Conservation (phyloP, 1,140 invertebrate genomes). For the Aethina tumida region DNA sequence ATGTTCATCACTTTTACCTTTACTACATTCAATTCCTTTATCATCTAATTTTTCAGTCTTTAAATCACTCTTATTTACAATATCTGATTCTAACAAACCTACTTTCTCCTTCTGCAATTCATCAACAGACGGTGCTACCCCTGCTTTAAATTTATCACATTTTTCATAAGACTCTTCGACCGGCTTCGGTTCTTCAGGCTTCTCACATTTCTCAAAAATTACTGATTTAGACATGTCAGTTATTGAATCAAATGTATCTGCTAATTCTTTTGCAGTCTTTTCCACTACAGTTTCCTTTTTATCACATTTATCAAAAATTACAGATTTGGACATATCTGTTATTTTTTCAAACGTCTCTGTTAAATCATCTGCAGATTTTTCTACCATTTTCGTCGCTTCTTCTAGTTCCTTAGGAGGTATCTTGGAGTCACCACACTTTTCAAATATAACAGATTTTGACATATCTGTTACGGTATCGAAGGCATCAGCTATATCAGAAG, state of each 20-base stretch:
- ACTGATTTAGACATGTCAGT: slow-evolving; percentile 1
- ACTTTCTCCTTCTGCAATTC: slow-evolving; percentile 8
- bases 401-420: not conserved
- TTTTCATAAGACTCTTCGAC: slow-evolving; percentile 4
- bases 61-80: too few species aligned
- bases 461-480: slow-evolving; percentile 14
- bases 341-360: slow-evolving; percentile 7
- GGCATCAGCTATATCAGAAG: slow-evolving; percentile 9
- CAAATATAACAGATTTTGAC: slow-evolving; percentile 14
- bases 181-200: too few species aligned
- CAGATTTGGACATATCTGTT: not conserved
- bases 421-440: slow-evolving; percentile 11
- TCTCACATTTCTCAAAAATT: slow-evolving; percentile 11
- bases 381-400: not conserved
- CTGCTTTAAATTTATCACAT: not conserved
- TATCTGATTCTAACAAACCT: too few species aligned
- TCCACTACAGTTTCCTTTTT: slow-evolving; percentile 5
- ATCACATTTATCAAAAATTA: slow-evolving; percentile 11
- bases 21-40: not conserved
- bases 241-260: slow-evolving; percentile 6
- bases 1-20: not conserved
- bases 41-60: slow-evolving; percentile 9
- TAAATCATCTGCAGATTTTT: slow-evolving; percentile 4
- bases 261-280: slow-evolving; percentile 7
- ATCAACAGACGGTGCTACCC: not conserved